Conservation (phyloP, 2,888 invertebrate species). For the Dasysyrphus albostriatus region DNA sequence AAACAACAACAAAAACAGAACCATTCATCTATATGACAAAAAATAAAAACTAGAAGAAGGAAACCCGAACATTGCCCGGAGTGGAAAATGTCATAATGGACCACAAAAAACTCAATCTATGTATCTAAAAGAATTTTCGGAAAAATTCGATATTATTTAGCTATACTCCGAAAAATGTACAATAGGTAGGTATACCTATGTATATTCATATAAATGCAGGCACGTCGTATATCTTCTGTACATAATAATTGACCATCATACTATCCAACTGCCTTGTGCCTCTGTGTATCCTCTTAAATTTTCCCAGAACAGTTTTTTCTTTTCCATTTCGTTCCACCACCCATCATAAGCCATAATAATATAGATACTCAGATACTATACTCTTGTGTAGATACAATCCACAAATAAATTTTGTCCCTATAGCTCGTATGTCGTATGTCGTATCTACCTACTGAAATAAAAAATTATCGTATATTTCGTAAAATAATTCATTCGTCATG, state of each 20-base stretch:
- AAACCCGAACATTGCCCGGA: conserved; percentile 61
- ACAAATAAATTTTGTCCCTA: conserved; percentile 66
- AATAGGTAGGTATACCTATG: neutral
- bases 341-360: conserved; percentile 58
- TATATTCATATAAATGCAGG: neutral
- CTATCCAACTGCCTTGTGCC: conserved; percentile 17
- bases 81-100: conserved; percentile 74
- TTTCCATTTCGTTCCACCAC: conserved; percentile 61
- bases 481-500: conserved; percentile 36
- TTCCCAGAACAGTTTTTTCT: conserved; percentile 37
- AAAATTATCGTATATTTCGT: conserved; percentile 42
- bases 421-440: conserved; percentile 21
- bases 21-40: conserved; percentile 45
- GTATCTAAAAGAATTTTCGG: conserved; percentile 49
- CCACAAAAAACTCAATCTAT: conserved; percentile 59
- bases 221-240: conserved; percentile 32
- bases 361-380: conserved; percentile 27
- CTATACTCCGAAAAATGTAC: conserved; percentile 32
- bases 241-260: conserved; percentile 62
- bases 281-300: conserved; percentile 51
- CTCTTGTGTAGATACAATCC: conserved; percentile 59
- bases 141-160: conserved; percentile 29
- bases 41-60: conserved; percentile 22
- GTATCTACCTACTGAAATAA: conserved; percentile 37
- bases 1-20: conserved; percentile 42